Percentiles rank a stretch among this genome's conserved stretches.
Conservation (phyloP, 2,888 invertebrate genomes). For the Ophonus ardosiacus region DNA sequence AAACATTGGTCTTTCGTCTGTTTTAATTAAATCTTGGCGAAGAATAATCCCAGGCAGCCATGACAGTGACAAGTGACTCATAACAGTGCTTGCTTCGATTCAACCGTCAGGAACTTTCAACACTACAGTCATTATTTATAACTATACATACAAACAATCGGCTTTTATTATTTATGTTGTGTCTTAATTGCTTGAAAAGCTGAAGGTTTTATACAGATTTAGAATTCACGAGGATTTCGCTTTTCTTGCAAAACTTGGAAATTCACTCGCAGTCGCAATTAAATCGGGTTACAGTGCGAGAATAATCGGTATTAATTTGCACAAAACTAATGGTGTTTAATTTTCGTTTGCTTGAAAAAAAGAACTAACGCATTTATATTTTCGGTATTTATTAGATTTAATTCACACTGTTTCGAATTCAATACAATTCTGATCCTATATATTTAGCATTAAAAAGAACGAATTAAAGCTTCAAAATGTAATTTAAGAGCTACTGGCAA, state of each 20-base stretch:
- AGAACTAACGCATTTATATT: background rate
- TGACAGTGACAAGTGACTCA: constrained; percentile 24
- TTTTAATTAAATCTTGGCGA: constrained; percentile 59
- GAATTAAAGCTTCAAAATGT: background rate
- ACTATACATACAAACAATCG: constrained; percentile 30
- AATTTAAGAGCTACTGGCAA: no score
- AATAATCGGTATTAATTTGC: constrained; percentile 5
- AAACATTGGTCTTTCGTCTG: constrained; percentile 53
- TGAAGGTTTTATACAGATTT: constrained; percentile 10
- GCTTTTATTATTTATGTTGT: constrained; percentile 38
- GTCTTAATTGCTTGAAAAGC: constrained; percentile 20
- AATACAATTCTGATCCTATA: background rate
- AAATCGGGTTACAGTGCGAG: background rate
- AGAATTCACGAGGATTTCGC: background rate
- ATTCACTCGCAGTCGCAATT: background rate
- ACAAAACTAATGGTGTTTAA: background rate
- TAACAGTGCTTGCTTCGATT: constrained; percentile 20
- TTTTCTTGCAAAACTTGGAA: background rate
- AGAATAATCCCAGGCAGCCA: constrained; percentile 45
- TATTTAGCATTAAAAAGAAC: background rate
- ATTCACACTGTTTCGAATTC: background rate
- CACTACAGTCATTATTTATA: constrained; percentile 49
- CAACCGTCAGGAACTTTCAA: constrained; percentile 1
- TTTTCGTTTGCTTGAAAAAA: background rate
- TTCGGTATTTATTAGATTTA: background rate